Evolutionary conservation across 1,140 invertebrate species (phyloP).

Genomic region (Aleiodes sp.): DNA sequence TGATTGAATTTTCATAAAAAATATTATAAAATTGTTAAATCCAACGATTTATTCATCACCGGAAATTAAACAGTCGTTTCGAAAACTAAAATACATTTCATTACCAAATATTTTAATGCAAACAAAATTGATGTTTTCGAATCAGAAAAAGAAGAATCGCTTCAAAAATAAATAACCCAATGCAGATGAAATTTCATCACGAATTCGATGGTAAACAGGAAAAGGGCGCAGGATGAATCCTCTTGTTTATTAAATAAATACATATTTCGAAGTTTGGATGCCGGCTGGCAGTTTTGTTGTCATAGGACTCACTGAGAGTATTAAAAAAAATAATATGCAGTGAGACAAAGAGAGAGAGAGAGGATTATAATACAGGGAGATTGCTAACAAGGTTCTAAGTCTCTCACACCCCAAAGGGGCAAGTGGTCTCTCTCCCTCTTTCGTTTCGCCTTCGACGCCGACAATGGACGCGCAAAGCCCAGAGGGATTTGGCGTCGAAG

Average conservation of each 20-base stretch:
- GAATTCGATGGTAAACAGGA: conserved; percentile 24
- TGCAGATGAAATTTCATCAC: conserved; percentile 11
- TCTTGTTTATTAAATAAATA: conserved; percentile 66
- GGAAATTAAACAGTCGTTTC: no score
- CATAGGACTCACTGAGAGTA: conserved; percentile 56
- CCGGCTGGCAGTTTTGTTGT: conserved; percentile 63
- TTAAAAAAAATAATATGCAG: conserved; percentile 21
- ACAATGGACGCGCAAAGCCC: conserved; percentile 32
- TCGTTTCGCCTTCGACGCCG: conserved; percentile 10
- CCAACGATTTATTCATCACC: background rate
- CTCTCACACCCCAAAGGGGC: background rate
- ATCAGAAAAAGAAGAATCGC: background rate
- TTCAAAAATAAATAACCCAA: background rate
- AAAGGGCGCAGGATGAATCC: conserved; percentile 8
- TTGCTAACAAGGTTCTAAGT: conserved; percentile 16
- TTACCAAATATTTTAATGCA: no score
- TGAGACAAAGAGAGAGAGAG: conserved; percentile 22
- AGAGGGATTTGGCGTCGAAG: conserved; percentile 24
- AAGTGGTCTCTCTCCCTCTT: background rate
- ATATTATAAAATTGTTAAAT: background rate
- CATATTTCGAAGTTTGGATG: conserved; percentile 57
- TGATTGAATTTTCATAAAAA: background rate
- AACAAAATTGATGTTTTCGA: no score
- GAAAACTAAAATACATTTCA: no score
- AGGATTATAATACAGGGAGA: conserved; percentile 30